Evolutionary conservation across 2,888 invertebrate species (phyloP).

Genomic region (Ectobius pallidus): DNA sequence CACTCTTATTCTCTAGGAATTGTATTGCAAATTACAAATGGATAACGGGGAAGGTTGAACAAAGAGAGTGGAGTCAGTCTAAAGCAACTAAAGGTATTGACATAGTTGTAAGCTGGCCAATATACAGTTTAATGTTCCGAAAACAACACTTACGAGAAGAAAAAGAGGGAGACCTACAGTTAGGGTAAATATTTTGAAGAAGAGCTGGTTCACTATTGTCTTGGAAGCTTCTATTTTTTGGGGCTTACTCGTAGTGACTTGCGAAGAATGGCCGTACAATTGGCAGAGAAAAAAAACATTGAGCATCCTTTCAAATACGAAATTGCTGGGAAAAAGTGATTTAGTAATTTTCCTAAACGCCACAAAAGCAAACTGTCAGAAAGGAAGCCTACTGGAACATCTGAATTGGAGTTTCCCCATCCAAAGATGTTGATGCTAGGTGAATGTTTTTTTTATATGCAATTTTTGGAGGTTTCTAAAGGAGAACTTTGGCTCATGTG

Average conservation of each 20-base stretch:
- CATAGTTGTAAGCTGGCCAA: slow-evolving; percentile 25
- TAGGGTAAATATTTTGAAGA: slow-evolving; percentile 15
- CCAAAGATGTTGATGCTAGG: background rate
- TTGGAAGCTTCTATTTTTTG: slow-evolving; percentile 36
- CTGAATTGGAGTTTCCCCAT: background rate
- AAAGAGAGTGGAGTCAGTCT: too few relatives aligned
- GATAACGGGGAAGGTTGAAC: slow-evolving; percentile 38
- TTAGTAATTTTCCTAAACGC: slow-evolving; percentile 28
- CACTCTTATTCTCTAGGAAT: too few relatives aligned
- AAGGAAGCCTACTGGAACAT: slow-evolving; percentile 30
- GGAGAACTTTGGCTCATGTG: too few relatives aligned
- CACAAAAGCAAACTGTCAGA: slow-evolving; percentile 36
- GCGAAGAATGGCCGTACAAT: slow-evolving; percentile 34
- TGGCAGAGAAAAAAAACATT: slow-evolving; percentile 35
- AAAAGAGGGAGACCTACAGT: slow-evolving; percentile 27
- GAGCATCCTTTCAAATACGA: slow-evolving; percentile 37
- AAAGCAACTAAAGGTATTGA: slow-evolving; percentile 34
- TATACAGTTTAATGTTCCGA: slow-evolving; percentile 32
- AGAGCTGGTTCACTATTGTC: slow-evolving; percentile 18
- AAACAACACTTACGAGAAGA: slow-evolving; percentile 34
- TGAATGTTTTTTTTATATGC: background rate
- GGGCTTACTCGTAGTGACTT: slow-evolving; percentile 39
- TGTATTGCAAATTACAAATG: slow-evolving; percentile 23
- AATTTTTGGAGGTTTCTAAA: background rate
- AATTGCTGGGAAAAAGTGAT: slow-evolving; percentile 32